Evolutionary conservation across 2,113 vertebrate genomes (phyloP), one percentile per base, ranked within the genome.

Genomic region (Puntigrus tetrazona): DNA sequence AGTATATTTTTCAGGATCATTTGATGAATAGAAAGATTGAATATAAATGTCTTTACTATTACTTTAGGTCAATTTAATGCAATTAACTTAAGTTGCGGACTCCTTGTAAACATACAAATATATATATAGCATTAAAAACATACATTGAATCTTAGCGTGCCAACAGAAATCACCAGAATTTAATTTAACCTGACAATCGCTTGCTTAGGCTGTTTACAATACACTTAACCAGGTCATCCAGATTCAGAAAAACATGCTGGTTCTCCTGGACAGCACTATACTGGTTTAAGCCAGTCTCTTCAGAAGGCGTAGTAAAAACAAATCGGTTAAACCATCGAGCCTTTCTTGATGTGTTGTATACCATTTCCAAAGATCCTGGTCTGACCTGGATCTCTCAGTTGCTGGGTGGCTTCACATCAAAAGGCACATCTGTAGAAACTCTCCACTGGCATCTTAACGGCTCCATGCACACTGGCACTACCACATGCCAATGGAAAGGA

Each of bases 401-500:
- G 10, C 55, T 78, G 36, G 31, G 76, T 80, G 78, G 59, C 25
- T 80, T 80, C 59, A 78, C 25, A 22, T 65, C 57, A 80, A 80
- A 78, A 41, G 50, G 7, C 76, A 78, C 34, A 31, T 79, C 77
- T 79, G 55, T 59, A 63, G 57, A 63, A 79, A 29, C 55, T 80
- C 57, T 79, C 77, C 14, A 47, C 9, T 65, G 59, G 59, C 59
- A 45, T 63, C 36, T 16, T 20, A 43, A 79, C 52, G 14, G 55
- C 76, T 61, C n/a, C 34, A 10, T 79, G 55, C 8, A 10, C 75
- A 79, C 57, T 79, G 77, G 57, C 78, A 80, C 59, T 79, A n/a
- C 18, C 78, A 65, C 78, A n/a, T 59, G 75, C 76, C 61, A 84
- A 81, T 18, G 31, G n/a, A 78, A 47, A 81, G 61, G 13, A 69